Base-by-base conservation (phyloP, 2,888 invertebrate species). In the Pyrrhosoma nymphula region DNA sequence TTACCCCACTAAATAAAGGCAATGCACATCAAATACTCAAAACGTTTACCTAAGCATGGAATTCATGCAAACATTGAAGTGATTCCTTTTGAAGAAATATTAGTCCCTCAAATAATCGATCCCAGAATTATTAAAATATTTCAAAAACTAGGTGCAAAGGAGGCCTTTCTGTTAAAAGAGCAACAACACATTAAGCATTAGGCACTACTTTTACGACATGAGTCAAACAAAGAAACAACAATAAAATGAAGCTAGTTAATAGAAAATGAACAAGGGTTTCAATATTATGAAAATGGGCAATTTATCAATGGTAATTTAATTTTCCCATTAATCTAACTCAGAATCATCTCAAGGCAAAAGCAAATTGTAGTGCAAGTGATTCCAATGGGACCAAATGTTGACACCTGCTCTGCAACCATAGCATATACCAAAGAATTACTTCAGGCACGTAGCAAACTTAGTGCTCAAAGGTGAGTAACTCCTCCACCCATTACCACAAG, bases 51-150 rank as follows among this genome's bases (percentile, higher is more conserved):
- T n/a, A 55, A 55, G 89, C 56, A 89, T 56, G 89, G 55, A 89
- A 89, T 56, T 89, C 89, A 26, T 89, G 89, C 89, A 89, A 47
- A 89, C 26, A 56, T 55, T 55, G 30, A 16, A 56, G 12, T 56
- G n/a, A 47, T 89, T 89, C 55, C 89, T 89, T 89, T 26, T 89
- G 20, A 56, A 55, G 26, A 47, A 88, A 89, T 26, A 89, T 89
- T 56, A 47, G 26, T 56, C 56, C 16, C 39, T 56, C 89, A 26
- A 20, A 26, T 2, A 55, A 8, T 56, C n/a, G 8, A 55, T 16
- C 6, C 23, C 26, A 89, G 56, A 89, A 56, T 56, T 20, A 26
- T 4, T 23, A 56, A 26, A 26, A n/a, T n/a, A n/a, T 26, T 56
- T 89, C 39, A 89, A 56, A 89, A n/a, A 23, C 6, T 20, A n/a